Evolutionary conservation across 1,140 invertebrate species (phyloP), one percentile per base, ranked within the genome.

Genomic region (Eufriesea mexicana): DNA sequence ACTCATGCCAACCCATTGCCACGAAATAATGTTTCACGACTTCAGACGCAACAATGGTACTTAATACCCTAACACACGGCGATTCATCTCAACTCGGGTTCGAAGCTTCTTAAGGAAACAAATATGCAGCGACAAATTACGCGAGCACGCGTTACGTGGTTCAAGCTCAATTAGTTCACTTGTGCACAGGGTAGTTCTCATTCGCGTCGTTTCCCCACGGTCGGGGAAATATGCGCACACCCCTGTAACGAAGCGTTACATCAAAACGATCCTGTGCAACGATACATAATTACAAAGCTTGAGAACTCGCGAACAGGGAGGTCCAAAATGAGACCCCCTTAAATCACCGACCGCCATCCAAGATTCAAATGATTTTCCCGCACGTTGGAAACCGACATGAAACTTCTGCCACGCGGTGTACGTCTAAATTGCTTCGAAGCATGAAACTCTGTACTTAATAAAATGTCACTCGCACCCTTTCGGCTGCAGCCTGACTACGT

Each of bases 381-480:
- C 47, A 62, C n/a, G n/a, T 18, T 23, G 70, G 5, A 16, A 42
- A 16, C 78, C n/a, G n/a, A 18, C 35, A 54, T 45, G 78, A 64
- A 74, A 80, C 70, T 80, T 80, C 47, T 61, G 68, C 57, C 18
- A 8, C 45, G 47, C 25, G 25, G 55, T 73, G 49, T 64, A 54
- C 78, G 55, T 64, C 78, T 80, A 80, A 64, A 80, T 80, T 64
- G 78, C 78, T 80, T 74, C 70, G 54, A 73, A 80, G 70, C 78
- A 80, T 54, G 78, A 64, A 80, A 74, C 70, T 80, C 70, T 12
- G 55, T 74, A 54, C 78, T 80, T 80, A 80, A 80, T 80, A 80
- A 80, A 80, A 80, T 80, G 78, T 80, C 78, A 80, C 70, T 64
- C 23, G 78, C 78, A 80, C 70, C 78, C 68, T 62, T 79, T 79